Conservation (phyloP, 1,140 invertebrate genomes). For the Scaptomyza hsui region DNA sequence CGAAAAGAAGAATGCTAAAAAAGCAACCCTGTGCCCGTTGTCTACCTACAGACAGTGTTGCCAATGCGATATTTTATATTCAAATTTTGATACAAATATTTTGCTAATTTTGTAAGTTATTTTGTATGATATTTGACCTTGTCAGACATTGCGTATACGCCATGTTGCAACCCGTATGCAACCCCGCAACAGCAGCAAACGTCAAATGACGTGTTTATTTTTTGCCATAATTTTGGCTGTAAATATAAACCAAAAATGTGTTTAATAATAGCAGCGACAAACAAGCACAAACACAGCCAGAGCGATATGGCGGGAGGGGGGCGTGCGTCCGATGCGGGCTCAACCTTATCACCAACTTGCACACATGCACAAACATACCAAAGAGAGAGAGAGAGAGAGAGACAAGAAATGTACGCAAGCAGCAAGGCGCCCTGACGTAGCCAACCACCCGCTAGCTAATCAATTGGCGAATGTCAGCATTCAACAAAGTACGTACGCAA, state of each 20-base stretch:
- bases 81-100: background rate
- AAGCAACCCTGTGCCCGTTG: constrained; percentile 20
- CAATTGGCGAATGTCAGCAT: constrained; percentile 42
- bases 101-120: background rate
- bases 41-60: constrained; percentile 14
- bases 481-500: constrained; percentile 13
- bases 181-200: constrained; percentile 2
- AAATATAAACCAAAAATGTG: constrained; percentile 64
- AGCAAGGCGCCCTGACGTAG: constrained; percentile 49
- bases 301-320: constrained; percentile 45
- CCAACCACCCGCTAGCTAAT: constrained; percentile 33
- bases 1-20: constrained; percentile 47
- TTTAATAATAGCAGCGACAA: constrained; percentile 61
- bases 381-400: constrained; percentile 45
- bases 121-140: no score
- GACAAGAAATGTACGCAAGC: no score
- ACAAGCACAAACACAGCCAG: constrained; percentile 4
- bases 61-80: background rate
- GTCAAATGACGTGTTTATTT: constrained; percentile 46
- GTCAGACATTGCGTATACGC: constrained; percentile 26
- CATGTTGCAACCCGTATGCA: constrained; percentile 42
- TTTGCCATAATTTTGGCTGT: constrained; percentile 36
- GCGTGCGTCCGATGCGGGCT: constrained; percentile 59
- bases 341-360: constrained; percentile 57
- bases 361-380: constrained; percentile 12